phyloP scores from a whole-genome alignment of 1,140 invertebrate species.

The Drosophila orena region DNA sequence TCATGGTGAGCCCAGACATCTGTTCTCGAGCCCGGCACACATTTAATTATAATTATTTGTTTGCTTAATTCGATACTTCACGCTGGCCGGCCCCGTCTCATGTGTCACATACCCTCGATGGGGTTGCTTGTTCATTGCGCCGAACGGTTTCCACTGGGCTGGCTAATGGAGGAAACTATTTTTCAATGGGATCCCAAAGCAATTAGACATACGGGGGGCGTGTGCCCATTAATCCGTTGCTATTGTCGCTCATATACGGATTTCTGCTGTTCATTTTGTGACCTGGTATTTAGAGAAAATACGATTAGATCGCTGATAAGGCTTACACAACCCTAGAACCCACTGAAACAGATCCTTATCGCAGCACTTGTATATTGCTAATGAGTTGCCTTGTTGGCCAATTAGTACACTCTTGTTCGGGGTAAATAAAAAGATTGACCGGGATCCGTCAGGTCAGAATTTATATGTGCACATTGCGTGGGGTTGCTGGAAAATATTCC shows the following conservation, averaged over 20 bases:
- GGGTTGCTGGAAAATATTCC: not conserved
- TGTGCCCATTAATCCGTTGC: slow-evolving; percentile 21
- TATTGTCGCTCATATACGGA: slow-evolving; percentile 21
- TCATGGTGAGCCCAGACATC: slow-evolving; percentile 76
- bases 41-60: slow-evolving; percentile 82
- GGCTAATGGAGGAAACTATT: slow-evolving; percentile 51
- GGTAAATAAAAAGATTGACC: not conserved
- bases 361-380: slow-evolving; percentile 22
- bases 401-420: slow-evolving; percentile 23
- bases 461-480: too few species aligned
- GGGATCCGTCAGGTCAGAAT: not conserved
- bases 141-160: slow-evolving; percentile 14
- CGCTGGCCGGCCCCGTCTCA: slow-evolving; percentile 23
- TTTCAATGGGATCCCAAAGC: slow-evolving; percentile 16
- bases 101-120: slow-evolving; percentile 30
- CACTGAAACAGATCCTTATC: slow-evolving; percentile 40
- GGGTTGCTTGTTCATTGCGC: slow-evolving; percentile 2
- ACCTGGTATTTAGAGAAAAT: slow-evolving; percentile 15
- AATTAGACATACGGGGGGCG: slow-evolving; percentile 19
- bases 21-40: slow-evolving; percentile 61
- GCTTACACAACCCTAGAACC: slow-evolving; percentile 1
- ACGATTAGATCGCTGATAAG: slow-evolving; percentile 15
- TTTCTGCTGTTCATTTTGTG: slow-evolving; percentile 13
- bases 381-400: slow-evolving; percentile 41
- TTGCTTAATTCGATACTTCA: slow-evolving; percentile 63